Evolutionary conservation across 1,140 invertebrate species (phyloP), one percentile per base, ranked within the genome.

Genomic region (Daktulosphaira vitifoliae): DNA sequence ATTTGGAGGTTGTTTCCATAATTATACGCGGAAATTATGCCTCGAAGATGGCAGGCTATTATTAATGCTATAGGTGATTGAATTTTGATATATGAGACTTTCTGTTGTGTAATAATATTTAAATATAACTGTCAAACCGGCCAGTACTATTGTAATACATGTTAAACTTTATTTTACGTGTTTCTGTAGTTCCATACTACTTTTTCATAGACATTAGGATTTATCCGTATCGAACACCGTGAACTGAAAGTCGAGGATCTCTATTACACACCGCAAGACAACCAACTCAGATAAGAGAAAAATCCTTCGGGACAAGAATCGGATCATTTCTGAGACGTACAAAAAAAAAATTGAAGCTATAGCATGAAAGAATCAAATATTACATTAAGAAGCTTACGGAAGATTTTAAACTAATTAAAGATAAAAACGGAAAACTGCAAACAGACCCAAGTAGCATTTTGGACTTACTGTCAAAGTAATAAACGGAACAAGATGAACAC

Each of bases 331-430:
- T 39, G 18, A 37, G 33, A 44, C 25, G 42, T 59, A 38, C 25
- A n/a, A n/a, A n/a, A 42, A 25, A 20, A 26, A 29, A 65, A 52
- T 50, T 37, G 44, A 50, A 50, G 23, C 2, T 15, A 23, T 29
- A n/a, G 18, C 25, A 25, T 20, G 50, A 7, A 65, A 52, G 16
- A 65, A 38, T 25, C 7, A 65, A 18, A 65, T 46, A n/a, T 20
- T 26, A 65, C 18, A 39, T 65, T 18, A 65, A 65, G 26, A 26
- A 48, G 11, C 39, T 65, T 5, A 48, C 59, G 23, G 23, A 42
- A 15, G 15, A 65, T 15, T 39, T 44, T n/a, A 65, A 65, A 16
- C 29, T 38, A 44, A 25, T 59, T n/a, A 37, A 38, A 39, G 33
- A 38, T 37, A 18, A 20, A 20, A 42, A 59, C 39, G 54, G 54